Conservation (phyloP, 2,888 invertebrate species). For the Tipula lateralis region DNA sequence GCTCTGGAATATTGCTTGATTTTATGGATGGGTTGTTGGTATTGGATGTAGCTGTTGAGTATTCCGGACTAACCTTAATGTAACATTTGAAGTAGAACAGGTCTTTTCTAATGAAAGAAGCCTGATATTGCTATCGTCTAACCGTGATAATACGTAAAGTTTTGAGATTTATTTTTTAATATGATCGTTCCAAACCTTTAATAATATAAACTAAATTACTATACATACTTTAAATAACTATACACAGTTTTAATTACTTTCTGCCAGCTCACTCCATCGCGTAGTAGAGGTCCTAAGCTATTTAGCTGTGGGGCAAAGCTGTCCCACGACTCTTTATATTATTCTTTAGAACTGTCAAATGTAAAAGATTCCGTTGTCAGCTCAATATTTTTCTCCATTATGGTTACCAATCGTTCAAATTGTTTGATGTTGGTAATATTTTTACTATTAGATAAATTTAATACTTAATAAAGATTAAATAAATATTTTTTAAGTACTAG, state of each 20-base stretch:
- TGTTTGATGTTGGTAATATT: background rate
- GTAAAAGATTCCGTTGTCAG: background rate
- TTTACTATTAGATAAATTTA: background rate
- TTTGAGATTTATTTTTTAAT: background rate
- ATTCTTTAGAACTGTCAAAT: background rate
- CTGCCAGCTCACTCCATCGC: background rate
- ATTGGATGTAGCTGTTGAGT: too few relatives aligned
- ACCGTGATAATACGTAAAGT: background rate
- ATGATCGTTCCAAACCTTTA: background rate
- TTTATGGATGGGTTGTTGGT: too few relatives aligned
- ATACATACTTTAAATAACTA: too few relatives aligned
- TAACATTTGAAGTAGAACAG: background rate
- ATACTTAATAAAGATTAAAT: background rate
- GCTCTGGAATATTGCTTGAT: too few relatives aligned
- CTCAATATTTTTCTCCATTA: background rate
- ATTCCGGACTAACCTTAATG: too few relatives aligned
- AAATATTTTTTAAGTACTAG: background rate
- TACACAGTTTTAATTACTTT: too few relatives aligned
- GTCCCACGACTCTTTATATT: background rate
- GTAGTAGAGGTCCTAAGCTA: background rate
- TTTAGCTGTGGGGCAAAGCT: background rate
- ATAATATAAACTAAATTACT: background rate
- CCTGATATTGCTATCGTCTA: background rate
- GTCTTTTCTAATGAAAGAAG: background rate
- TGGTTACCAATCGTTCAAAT: background rate